A percentile compares a stretch with the other conserved stretches of the same genome.
phyloP scores from a whole-genome alignment of 1,140 invertebrate genomes.

The Helicorthomorpha holstii region DNA sequence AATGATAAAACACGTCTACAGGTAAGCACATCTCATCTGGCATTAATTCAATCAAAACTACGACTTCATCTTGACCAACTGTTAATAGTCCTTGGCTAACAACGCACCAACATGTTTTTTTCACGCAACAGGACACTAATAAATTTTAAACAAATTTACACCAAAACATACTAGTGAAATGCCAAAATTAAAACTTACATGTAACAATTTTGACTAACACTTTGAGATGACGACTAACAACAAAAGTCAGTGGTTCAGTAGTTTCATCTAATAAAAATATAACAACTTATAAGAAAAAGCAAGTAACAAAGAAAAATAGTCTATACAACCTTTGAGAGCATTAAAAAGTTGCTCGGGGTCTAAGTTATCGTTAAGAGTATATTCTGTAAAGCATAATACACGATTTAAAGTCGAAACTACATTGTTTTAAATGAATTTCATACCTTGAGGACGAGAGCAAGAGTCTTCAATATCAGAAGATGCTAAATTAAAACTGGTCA shows the following conservation, averaged over 20 bases:
- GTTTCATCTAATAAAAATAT: constrained; percentile 21
- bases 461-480: constrained; percentile 41
- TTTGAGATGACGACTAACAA: constrained; percentile 58
- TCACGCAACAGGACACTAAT: constrained; percentile 65
- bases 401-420: no score
- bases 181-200: constrained; percentile 42
- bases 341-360: constrained; percentile 18
- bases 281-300: neutral
- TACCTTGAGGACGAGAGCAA: constrained; percentile 44
- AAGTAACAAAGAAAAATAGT: neutral
- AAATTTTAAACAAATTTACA: constrained; percentile 5
- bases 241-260: constrained; percentile 47
- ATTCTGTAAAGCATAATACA: constrained; percentile 9
- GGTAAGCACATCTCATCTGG: constrained; percentile 49
- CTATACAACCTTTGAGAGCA: constrained; percentile 10
- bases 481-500: neutral
- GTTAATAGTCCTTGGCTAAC: constrained; percentile 58
- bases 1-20: constrained; percentile 56
- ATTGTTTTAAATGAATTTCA: no score
- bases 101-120: constrained; percentile 61
- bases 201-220: constrained; percentile 58
- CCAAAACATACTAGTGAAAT: neutral
- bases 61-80: constrained; percentile 71
- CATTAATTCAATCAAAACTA: constrained; percentile 56
- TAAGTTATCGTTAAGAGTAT: constrained; percentile 16